Evolutionary conservation across 2,797 vertebrate species (phyloP).

Genomic region (Pterois miles): DNA sequence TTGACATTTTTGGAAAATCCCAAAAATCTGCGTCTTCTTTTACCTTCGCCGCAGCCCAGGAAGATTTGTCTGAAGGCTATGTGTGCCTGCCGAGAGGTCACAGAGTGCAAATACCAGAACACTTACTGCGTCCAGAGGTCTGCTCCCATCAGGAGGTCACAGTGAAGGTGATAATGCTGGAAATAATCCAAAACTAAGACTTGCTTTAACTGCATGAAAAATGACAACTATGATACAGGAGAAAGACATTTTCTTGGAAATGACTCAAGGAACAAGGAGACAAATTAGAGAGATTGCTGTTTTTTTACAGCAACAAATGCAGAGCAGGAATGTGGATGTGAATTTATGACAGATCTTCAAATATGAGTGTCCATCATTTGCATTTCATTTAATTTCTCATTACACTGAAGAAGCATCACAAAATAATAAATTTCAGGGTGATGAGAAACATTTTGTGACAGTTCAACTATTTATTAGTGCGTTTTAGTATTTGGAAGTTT

Average conservation of each 20-base stretch:
- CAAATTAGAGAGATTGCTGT: not conserved
- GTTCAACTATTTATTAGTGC: not conserved
- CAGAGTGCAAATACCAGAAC: not conserved
- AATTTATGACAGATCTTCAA: not conserved
- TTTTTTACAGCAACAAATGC: not conserved
- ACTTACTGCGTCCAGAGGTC: not conserved
- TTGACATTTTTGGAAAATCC: slow-evolving; percentile 26
- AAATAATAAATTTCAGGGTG: not conserved
- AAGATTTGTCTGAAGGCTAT: not conserved
- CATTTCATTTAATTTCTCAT: not conserved
- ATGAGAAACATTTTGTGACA: not conserved
- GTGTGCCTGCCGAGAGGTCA: not conserved
- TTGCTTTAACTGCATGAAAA: not conserved
- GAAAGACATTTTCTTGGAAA: no score
- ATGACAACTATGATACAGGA: not conserved
- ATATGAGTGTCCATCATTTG: not conserved
- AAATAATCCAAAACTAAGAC: not conserved
- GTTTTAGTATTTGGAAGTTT: not conserved
- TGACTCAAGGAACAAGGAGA: not conserved
- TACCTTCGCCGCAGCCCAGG: not conserved
- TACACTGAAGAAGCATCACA: not conserved
- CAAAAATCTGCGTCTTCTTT: slow-evolving; percentile 5
- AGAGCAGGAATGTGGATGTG: not conserved
- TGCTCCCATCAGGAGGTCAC: not conserved
- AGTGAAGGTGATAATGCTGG: not conserved